Conservation (phyloP, 1,140 invertebrate genomes). For the Microplitis demolitor region DNA sequence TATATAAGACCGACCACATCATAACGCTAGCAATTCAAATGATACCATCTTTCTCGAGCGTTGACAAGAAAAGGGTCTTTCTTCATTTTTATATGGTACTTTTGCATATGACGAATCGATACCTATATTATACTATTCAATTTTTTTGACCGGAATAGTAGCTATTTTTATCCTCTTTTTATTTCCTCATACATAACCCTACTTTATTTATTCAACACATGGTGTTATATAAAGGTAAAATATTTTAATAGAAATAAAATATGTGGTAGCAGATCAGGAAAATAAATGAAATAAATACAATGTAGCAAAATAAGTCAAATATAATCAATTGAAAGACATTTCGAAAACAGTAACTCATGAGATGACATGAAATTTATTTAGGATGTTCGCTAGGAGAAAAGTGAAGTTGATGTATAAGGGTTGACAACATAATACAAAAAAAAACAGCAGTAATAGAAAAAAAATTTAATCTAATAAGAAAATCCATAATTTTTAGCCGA, state of each 20-base stretch:
- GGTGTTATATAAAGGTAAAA: neutral
- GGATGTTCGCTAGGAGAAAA: no score
- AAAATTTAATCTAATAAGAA: no score
- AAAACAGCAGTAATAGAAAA: no score
- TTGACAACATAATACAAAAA: no score
- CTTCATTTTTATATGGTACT: constrained; percentile 34
- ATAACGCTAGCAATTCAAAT: constrained; percentile 45
- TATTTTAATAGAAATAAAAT: neutral
- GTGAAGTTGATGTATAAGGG: no score
- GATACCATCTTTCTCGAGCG: constrained; percentile 47
- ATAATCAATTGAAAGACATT: no score
- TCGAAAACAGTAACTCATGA: no score
- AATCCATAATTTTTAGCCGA: no score
- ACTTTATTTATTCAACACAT: neutral
- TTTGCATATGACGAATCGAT: constrained; percentile 61
- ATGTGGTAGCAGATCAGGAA: neutral
- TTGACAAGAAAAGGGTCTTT: constrained; percentile 29
- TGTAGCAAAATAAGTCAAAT: no score
- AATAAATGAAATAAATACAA: neutral
- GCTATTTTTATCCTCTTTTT: constrained; percentile 6
- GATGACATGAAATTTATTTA: no score
- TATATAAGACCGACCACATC: constrained; percentile 33
- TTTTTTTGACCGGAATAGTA: constrained; percentile 43
- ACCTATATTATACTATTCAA: constrained; percentile 57
- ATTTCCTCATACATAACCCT: neutral